Conservation (phyloP, 2,797 vertebrate species). For the Channallabes apus region DNA sequence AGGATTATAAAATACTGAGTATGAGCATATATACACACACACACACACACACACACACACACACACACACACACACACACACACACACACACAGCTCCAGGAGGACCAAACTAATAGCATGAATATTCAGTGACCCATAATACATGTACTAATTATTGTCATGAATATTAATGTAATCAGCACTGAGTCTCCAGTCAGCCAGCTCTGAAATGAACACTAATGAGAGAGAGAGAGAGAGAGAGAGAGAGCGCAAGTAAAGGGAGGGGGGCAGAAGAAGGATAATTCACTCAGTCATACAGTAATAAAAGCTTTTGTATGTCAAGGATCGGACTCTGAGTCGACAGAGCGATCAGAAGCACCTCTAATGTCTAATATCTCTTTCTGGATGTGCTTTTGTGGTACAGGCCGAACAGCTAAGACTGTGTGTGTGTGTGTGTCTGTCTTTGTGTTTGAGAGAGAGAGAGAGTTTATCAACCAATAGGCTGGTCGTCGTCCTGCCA, state of each 20-base stretch:
- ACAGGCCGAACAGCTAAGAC: slow-evolving; percentile 10
- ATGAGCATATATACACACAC: slow-evolving; percentile 55
- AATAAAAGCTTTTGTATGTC: slow-evolving; percentile 59
- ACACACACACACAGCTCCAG: slow-evolving; percentile 72
- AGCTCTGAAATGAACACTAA: slow-evolving; percentile 90
- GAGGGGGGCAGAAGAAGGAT: slow-evolving; percentile 40
- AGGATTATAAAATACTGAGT: slow-evolving; percentile 45
- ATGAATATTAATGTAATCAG: slow-evolving; percentile 99
- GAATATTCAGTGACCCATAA: slow-evolving; percentile 99
- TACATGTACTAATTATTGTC: slow-evolving; percentile 94
- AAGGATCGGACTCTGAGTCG: slow-evolving; percentile 61
- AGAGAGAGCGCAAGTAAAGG: neutral
- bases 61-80: slow-evolving; percentile 81
- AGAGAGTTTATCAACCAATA: slow-evolving; percentile 32
- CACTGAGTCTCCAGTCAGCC: slow-evolving; percentile 85
- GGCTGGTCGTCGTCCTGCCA: slow-evolving; percentile 36
- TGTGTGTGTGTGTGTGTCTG: neutral
- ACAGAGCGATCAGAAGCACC: slow-evolving; percentile 48
- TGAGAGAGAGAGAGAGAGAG: slow-evolving; percentile 68
- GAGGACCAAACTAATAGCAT: slow-evolving; percentile 97
- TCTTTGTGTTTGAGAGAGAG: neutral
- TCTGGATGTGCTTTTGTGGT: slow-evolving; percentile 19
- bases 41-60: slow-evolving; percentile 14
- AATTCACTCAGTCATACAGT: slow-evolving; percentile 57
- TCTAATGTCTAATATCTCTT: slow-evolving; percentile 52